Evolutionary conservation across 2,113 vertebrate species (phyloP).

Genomic region (Dicerorhinus sumatrensis): DNA sequence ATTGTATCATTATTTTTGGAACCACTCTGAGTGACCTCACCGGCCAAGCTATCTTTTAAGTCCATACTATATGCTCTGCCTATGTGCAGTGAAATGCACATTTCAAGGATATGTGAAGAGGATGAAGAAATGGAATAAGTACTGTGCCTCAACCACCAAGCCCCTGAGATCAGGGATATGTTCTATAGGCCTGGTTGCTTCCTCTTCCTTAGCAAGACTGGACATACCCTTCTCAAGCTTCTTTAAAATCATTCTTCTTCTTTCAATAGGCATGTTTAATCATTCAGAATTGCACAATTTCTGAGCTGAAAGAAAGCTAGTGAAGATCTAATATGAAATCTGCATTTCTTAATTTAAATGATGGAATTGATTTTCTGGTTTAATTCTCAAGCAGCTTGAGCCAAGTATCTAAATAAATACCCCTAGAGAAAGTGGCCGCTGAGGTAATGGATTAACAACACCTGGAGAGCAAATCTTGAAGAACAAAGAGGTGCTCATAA

Average conservation of each 20-base stretch:
- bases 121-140: background rate
- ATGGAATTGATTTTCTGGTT: background rate
- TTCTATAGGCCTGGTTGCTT: background rate
- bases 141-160: background rate
- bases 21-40: background rate
- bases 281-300: background rate
- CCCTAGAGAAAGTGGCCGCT: background rate
- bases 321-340: background rate
- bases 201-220: background rate
- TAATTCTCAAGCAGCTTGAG: background rate
- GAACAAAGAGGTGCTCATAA: background rate
- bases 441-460: background rate
- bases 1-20: background rate
- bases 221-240: background rate
- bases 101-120: background rate
- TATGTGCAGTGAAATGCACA: background rate
- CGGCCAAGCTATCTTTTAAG: background rate
- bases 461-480: background rate
- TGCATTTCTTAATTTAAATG: background rate
- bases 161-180: background rate
- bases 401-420: background rate
- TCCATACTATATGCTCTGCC: background rate
- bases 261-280: background rate
- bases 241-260: background rate
- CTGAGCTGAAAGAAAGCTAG: background rate